phyloP scores from a whole-genome alignment of 2,797 vertebrate species.

The Bradypus variegatus region DNA sequence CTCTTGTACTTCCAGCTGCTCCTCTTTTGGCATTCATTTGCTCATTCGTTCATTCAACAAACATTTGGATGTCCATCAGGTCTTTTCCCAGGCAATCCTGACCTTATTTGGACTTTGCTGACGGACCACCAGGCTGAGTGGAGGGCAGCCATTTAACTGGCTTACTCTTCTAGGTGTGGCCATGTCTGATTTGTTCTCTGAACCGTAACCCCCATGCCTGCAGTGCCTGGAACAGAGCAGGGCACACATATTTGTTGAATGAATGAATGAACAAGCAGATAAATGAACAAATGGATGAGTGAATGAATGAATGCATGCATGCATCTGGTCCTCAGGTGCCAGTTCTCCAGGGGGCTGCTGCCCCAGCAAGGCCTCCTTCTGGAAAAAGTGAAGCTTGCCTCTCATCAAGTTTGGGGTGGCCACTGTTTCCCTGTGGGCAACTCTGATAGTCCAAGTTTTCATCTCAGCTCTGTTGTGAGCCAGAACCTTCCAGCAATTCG shows the following conservation, averaged over 20 bases:
- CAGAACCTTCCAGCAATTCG: neutral
- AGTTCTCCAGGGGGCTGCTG: neutral
- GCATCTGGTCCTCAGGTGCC: too few species aligned
- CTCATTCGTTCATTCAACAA: neutral
- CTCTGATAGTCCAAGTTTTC: neutral
- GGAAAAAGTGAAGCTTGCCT: neutral
- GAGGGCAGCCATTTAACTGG: neutral
- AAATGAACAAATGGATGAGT: neutral
- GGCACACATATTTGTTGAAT: neutral
- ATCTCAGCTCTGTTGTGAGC: neutral
- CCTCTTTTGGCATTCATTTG: neutral
- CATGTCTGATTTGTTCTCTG: neutral
- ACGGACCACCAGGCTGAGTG: neutral
- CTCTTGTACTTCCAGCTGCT: neutral
- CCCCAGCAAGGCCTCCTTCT: neutral
- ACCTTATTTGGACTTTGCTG: neutral
- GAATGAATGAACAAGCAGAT: neutral
- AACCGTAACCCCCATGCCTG: too few species aligned
- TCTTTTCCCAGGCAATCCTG: neutral
- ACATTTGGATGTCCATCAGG: rapidly evolving
- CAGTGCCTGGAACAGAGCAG: neutral
- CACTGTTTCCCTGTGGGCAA: neutral
- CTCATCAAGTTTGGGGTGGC: neutral
- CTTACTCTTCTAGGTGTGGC: neutral
- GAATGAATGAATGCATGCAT: rapidly evolving